phyloP scores from a whole-genome alignment of 2,888 invertebrate species.

The Hetaerina titia region DNA sequence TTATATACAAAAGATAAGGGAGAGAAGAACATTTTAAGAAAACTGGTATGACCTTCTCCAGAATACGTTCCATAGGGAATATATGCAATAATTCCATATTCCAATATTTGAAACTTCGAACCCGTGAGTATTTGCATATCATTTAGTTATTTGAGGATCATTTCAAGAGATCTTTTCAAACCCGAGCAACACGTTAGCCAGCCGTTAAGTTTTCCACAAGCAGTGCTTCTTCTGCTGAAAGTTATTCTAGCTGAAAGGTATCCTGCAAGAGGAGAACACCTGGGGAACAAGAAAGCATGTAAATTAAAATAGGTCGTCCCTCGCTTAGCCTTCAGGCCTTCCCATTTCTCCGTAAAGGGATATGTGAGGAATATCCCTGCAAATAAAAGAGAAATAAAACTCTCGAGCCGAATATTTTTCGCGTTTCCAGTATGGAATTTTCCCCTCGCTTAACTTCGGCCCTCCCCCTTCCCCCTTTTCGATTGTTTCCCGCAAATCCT shows the following conservation, averaged over 20 bases:
- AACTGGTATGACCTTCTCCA: too few species aligned
- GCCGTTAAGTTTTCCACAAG: not conserved
- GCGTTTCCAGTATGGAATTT: too few species aligned
- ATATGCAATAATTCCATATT: too few species aligned
- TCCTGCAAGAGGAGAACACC: not conserved
- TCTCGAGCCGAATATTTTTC: not conserved
- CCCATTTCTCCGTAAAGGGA: not conserved
- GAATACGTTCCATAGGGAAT: too few species aligned
- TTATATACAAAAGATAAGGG: too few species aligned
- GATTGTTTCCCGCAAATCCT: not conserved
- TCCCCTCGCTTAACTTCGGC: too few species aligned
- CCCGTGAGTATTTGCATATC: not conserved
- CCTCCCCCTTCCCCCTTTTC: not conserved
- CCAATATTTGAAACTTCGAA: not conserved
- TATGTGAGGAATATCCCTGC: not conserved
- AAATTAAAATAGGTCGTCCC: not conserved
- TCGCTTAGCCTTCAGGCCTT: not conserved
- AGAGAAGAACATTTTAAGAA: too few species aligned
- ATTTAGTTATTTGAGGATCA: not conserved
- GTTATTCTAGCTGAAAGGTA: not conserved
- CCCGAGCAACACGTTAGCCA: not conserved
- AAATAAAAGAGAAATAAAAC: not conserved
- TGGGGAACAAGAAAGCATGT: not conserved
- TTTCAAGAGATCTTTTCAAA: not conserved
- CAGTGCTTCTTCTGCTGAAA: not conserved